Percentiles rank a stretch among this genome's conserved stretches.
Evolutionary conservation across 1,140 invertebrate species (phyloP).

Genomic region (Drosophila kohkoa): DNA sequence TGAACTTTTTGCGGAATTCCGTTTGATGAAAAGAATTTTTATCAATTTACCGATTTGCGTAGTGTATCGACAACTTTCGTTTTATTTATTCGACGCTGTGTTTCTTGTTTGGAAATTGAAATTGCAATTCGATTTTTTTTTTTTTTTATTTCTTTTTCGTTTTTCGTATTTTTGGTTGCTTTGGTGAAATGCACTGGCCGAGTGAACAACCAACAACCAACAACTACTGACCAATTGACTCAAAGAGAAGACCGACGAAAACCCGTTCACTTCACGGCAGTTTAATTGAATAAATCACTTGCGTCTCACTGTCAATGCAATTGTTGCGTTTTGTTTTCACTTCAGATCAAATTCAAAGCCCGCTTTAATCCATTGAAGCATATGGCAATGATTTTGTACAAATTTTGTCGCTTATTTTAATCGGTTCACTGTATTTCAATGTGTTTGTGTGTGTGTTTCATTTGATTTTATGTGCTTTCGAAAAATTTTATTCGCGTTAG

Average conservation of each 20-base stretch:
- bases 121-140: conserved; percentile 56
- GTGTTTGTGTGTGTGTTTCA: conserved; percentile 17
- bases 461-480: conserved; percentile 35
- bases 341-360: conserved; percentile 37
- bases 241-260: conserved; percentile 32
- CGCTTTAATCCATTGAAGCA: conserved; percentile 36
- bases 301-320: conserved; percentile 62
- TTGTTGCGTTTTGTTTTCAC: conserved; percentile 58
- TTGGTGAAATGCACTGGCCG: conserved; percentile 64
- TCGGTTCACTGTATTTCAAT: conserved; percentile 6
- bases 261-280: conserved; percentile 67
- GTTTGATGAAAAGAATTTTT: conserved; percentile 29
- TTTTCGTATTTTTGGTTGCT: conserved; percentile 31
- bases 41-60: conserved; percentile 33
- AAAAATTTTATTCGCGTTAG: conserved; percentile 19
- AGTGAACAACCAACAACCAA: conserved; percentile 12
- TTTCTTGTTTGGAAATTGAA: conserved; percentile 64
- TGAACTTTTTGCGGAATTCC: conserved; percentile 42
- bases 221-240: conserved; percentile 21
- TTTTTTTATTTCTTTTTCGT: conserved; percentile 45
- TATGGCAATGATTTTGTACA: conserved; percentile 43
- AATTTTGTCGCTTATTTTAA: conserved; percentile 56
- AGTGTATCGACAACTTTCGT: conserved; percentile 53
- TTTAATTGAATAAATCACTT: conserved; percentile 61
- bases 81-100: conserved; percentile 44